A percentile compares a stretch with the other conserved stretches of the same genome.
phyloP scores from a whole-genome alignment of 2,797 vertebrate genomes.

The Chromobotia macracanthus region DNA sequence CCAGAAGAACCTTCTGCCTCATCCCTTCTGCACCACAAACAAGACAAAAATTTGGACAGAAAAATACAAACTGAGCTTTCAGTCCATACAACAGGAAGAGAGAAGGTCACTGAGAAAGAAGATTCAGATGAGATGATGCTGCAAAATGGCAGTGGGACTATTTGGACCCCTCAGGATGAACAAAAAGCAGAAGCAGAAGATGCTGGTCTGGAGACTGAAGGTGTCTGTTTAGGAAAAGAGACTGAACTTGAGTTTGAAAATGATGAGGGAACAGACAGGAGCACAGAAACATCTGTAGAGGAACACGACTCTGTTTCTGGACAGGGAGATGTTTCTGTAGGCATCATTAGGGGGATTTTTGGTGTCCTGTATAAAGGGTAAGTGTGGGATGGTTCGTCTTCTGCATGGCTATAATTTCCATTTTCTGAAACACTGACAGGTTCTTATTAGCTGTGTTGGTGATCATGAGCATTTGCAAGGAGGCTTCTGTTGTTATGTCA shows the following conservation, averaged over 20 bases:
- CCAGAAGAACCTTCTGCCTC: neutral
- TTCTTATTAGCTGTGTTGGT: constrained; percentile 14
- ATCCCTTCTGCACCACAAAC: neutral
- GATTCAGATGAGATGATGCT: neutral
- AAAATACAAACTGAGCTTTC: neutral
- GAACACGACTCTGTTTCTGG: constrained; percentile 12
- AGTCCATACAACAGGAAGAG: neutral
- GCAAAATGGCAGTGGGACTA: neutral
- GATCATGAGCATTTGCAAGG: neutral
- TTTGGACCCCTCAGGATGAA: constrained; percentile 5
- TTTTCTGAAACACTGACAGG: neutral
- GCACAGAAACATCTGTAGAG: neutral
- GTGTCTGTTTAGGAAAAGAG: neutral
- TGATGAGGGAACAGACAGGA: neutral
- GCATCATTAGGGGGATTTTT: constrained; percentile 49
- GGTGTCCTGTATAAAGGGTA: constrained; percentile 62
- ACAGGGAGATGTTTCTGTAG: constrained; percentile 37
- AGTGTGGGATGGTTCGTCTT: constrained; percentile 50
- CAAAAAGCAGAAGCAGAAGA: constrained; percentile 10
- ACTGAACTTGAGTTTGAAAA: neutral
- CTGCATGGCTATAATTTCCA: constrained; percentile 34
- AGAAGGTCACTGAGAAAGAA: constrained; percentile 4
- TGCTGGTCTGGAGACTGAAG: neutral
- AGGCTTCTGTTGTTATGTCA: neutral
- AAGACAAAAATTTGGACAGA: neutral